A percentile compares a stretch with the other conserved stretches of the same genome.
Evolutionary conservation across 2,888 invertebrate genomes (phyloP).

Genomic region (Clepsis dumicolana): DNA sequence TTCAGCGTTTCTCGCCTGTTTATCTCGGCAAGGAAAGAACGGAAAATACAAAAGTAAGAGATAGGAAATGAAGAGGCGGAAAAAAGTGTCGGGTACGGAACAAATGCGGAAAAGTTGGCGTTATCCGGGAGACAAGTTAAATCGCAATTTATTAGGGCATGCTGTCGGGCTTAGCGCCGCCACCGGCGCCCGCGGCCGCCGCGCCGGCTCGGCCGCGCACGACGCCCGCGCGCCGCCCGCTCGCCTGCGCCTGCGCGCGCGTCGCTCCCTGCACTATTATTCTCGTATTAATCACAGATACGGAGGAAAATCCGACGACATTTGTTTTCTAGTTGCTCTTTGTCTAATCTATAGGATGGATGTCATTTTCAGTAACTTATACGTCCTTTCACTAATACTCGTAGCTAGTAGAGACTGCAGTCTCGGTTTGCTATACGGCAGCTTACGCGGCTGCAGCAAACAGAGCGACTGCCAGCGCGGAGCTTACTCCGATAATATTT

Average conservation of each 20-base stretch:
- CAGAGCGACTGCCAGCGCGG: neutral
- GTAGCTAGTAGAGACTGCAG: too few relatives aligned
- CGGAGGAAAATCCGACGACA: constrained; percentile 38
- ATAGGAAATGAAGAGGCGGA: constrained; percentile 87
- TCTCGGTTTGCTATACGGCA: neutral
- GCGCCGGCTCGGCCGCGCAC: constrained; percentile 49
- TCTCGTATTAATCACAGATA: constrained; percentile 49
- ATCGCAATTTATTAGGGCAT: constrained; percentile 86
- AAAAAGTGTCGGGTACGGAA: constrained; percentile 85
- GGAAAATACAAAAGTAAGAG: constrained; percentile 86
- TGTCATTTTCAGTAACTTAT: neutral
- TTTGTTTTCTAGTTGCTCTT: constrained; percentile 25
- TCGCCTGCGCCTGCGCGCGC: constrained; percentile 43
- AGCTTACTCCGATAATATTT: constrained; percentile 14
- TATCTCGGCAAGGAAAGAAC: constrained; percentile 83
- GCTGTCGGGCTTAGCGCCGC: constrained; percentile 75
- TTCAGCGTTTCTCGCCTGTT: constrained; percentile 86
- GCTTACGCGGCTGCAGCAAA: neutral
- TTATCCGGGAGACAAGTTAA: constrained; percentile 86
- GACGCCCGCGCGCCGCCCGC: constrained; percentile 45
- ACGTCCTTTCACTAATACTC: constrained; percentile 2
- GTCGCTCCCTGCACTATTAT: constrained; percentile 48
- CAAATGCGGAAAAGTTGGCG: constrained; percentile 85
- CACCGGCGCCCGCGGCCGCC: constrained; percentile 45
- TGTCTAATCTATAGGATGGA: constrained; percentile 3